Conservation (phyloP, 2,797 vertebrate genomes). For the Morus bassanus region DNA sequence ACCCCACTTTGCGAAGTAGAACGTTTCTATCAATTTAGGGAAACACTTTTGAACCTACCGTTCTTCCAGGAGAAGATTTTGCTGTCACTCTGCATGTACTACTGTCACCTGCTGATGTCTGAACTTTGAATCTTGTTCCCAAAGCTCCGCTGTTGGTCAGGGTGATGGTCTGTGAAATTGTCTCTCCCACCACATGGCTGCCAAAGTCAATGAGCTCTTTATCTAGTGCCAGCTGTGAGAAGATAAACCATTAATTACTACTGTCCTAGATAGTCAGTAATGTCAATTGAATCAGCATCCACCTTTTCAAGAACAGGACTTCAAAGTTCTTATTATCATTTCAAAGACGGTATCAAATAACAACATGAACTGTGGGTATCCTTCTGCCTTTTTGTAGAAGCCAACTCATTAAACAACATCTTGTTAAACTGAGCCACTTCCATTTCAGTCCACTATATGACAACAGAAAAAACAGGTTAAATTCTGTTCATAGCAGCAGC, state of each 20-base stretch:
- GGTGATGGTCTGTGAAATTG: constrained; percentile 80
- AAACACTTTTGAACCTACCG: constrained; percentile 59
- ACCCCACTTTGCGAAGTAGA: neutral
- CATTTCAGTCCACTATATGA: neutral
- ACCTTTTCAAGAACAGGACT: neutral
- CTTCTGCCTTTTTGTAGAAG: neutral
- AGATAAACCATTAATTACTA: constrained; percentile 33
- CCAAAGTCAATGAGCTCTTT: constrained; percentile 86
- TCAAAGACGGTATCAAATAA: neutral
- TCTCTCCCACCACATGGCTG: constrained; percentile 87
- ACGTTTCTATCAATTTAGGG: neutral
- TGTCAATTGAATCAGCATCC: neutral
- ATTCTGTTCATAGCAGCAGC: neutral
- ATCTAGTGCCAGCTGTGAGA: constrained; percentile 86
- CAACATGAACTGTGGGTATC: neutral
- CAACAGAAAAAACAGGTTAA: neutral
- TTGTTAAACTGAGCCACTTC: neutral
- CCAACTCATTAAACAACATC: neutral
- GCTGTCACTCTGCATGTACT: neutral
- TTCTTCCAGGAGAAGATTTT: neutral
- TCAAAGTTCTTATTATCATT: neutral
- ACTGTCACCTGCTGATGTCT: constrained; percentile 33
- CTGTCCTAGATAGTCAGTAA: constrained; percentile 3
- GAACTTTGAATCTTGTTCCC: constrained; percentile 81
- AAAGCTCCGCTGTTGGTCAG: constrained; percentile 88